Base-by-base conservation (phyloP, 2,888 invertebrate genomes). In the Capitulum mitella region DNA sequence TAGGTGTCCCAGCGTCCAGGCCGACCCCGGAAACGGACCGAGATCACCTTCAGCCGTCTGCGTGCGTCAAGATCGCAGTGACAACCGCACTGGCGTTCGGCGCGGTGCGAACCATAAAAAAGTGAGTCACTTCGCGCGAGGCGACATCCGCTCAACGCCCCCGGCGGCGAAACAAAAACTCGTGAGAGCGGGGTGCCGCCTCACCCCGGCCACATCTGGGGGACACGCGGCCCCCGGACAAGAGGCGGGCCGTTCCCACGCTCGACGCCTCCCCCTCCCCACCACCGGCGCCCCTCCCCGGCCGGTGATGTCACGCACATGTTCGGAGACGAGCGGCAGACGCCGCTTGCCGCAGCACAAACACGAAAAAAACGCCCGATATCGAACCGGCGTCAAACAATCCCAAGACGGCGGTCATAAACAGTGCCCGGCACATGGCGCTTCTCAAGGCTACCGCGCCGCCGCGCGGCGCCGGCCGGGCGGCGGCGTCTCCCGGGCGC, bases 231-330 rank as follows among this genome's bases (percentile, higher is more conserved):
- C 37, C 22, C 29, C 64, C 70, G 5, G 37, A n/a, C 70, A 70
- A 40, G 70, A 26, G 70, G 70, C 70, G 40, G 1, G 26, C 2
- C 37, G 70, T 70, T 70, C 70, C 70, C 70, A 70, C 70, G 70
- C 29, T 40, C 40, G 40, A 10, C 10, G 29, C 29, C 64, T 14
- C 29, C 43, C 74, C 61, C 74, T 26, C n/a, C 78, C 10, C 58
- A 19, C 22, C 26, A 29, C 77, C 46, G n/a, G 14, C 77, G n/a
- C n/a, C 10, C 58, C 34, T 34, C 26, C 48, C 77, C 46, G n/a
- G 14, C 77, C 77, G 61, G 34, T 29, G 75, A n/a, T 37, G 76
- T 64, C 78, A 26, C 32, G 43, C 61, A 43, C 46, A 48, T 34
- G 64, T 34, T 6, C 51, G n/a, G 29, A 58, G 58, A 54, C 54